phyloP scores from a whole-genome alignment of 1,140 invertebrate species.

The Dendrolimus kikuchii region DNA sequence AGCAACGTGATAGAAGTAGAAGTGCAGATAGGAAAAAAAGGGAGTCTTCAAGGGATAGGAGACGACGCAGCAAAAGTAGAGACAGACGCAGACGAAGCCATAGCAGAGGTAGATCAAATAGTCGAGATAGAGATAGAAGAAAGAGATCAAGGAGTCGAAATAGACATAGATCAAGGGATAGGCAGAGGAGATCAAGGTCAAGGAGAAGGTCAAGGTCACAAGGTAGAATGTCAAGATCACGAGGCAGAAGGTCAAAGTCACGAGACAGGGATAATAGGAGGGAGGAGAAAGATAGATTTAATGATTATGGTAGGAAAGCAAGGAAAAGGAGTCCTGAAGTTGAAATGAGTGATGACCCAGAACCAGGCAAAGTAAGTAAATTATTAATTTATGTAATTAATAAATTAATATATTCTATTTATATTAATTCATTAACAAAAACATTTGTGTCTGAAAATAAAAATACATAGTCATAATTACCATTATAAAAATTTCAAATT shows the following conservation, averaged over 20 bases:
- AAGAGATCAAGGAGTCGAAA: constrained; percentile 36
- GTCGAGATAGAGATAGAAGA: constrained; percentile 39
- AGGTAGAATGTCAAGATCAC: constrained; percentile 45
- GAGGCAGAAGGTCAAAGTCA: constrained; percentile 34
- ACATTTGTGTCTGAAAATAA: background rate
- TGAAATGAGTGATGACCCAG: constrained; percentile 77
- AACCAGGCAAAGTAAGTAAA: constrained; percentile 73
- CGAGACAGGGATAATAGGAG: constrained; percentile 30
- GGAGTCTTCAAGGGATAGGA: constrained; percentile 17
- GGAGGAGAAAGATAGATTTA: constrained; percentile 16
- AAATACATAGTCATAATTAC: background rate
- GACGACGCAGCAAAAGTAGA: constrained; percentile 31
- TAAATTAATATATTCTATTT: background rate
- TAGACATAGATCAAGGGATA: constrained; percentile 11
- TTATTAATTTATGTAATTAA: background rate
- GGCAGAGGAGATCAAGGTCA: constrained; percentile 34
- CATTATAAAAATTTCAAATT: no score
- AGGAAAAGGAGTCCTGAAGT: constrained; percentile 65
- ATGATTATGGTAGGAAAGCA: constrained; percentile 46
- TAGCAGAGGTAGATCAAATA: constrained; percentile 28
- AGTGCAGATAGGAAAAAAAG: constrained; percentile 33
- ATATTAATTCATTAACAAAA: background rate
- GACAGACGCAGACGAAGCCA: constrained; percentile 20
- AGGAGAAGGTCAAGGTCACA: constrained; percentile 42
- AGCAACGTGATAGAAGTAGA: constrained; percentile 40